These are phyloP conservation scores for Glossophaga mutica DNA, from an alignment of 2,797 vertebrate species.

Conservation along the genomic window DNA sequence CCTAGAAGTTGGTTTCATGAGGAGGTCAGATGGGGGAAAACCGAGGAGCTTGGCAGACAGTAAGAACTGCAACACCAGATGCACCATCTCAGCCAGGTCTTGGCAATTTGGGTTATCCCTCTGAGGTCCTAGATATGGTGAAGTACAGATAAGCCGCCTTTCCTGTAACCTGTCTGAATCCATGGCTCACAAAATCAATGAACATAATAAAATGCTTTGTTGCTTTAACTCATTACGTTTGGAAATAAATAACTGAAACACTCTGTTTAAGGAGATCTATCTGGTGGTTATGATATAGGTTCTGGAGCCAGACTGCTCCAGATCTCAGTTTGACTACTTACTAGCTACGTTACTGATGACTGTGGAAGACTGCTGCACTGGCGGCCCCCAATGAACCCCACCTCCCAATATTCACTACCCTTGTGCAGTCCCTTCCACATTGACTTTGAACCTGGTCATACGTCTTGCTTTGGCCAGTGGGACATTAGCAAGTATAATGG, in stretches of 20 bases:
- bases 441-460: neutral
- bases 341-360: neutral
- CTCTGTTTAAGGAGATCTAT: neutral
- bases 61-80: neutral
- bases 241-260: neutral
- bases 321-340: neutral
- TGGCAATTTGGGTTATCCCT: neutral
- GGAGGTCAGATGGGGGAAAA: neutral
- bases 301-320: neutral
- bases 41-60: neutral
- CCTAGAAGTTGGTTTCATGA: neutral
- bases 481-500: neutral
- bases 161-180: neutral
- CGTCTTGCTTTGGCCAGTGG: neutral
- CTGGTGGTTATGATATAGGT: neutral
- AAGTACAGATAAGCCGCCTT: neutral
- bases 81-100: neutral
- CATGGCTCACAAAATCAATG: neutral
- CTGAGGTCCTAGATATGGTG: neutral
- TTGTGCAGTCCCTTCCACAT: neutral
- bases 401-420: neutral
- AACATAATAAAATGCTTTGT: neutral
- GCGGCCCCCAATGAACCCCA: neutral
- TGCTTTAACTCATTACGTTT: neutral
- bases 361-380: neutral